Percentiles rank a stretch among this genome's conserved stretches.
phyloP scores from a whole-genome alignment of 2,113 vertebrate species.

The Muscicapa adusta region DNA sequence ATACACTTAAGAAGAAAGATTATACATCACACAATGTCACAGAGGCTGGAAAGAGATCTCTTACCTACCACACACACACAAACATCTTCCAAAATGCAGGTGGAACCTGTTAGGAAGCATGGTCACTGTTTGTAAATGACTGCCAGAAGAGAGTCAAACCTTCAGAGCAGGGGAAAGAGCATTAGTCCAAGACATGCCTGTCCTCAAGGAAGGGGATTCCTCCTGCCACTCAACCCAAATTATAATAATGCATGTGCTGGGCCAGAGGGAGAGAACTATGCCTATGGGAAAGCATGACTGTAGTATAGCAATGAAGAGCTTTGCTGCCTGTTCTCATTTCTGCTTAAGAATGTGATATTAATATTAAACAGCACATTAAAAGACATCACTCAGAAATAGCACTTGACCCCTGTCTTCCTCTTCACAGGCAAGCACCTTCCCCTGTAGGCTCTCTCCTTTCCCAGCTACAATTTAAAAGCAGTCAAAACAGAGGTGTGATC shows the following conservation, averaged over 20 bases:
- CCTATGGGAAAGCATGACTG: neutral
- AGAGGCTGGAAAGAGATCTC: neutral
- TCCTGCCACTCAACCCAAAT: neutral
- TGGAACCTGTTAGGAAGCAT: neutral
- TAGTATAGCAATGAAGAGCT: neutral
- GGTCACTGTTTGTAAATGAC: neutral
- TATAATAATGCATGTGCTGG: neutral
- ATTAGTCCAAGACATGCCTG: neutral
- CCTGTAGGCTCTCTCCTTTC: neutral
- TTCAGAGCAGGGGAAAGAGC: neutral
- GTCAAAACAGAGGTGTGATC: neutral
- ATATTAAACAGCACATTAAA: constrained; percentile 8
- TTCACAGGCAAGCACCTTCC: neutral
- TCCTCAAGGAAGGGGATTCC: neutral
- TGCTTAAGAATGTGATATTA: neutral
- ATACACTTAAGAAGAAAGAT: neutral
- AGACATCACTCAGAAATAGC: neutral
- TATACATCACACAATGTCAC: neutral
- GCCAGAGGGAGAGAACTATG: neutral
- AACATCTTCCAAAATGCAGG: neutral
- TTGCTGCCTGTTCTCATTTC: neutral
- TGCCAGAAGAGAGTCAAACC: neutral
- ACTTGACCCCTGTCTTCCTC: neutral
- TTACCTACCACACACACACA: neutral
- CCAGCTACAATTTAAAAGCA: neutral